A percentile compares a stretch with the other conserved stretches of the same genome.
Conservation (phyloP, 2,797 vertebrate genomes). For the Characodon lateralis region DNA sequence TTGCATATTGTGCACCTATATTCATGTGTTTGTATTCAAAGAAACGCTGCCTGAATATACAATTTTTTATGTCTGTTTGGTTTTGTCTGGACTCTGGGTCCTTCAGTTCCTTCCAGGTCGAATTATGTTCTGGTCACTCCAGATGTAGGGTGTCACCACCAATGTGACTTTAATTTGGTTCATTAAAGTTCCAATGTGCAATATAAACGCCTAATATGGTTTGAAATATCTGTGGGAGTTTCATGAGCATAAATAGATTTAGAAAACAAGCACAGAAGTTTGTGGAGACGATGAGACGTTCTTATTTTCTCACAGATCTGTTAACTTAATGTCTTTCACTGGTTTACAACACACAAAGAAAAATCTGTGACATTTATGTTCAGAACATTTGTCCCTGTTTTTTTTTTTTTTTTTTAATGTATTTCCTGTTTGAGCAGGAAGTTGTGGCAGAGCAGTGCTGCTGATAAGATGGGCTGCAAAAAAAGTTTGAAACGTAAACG, state of each 20-base stretch:
- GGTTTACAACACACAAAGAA: background rate
- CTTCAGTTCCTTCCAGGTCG: background rate
- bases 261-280: background rate
- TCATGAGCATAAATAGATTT: background rate
- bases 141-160: too few relatives aligned
- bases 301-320: too few relatives aligned
- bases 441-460: background rate
- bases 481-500: background rate
- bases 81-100: background rate
- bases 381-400: too few relatives aligned
- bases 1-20: too few relatives aligned
- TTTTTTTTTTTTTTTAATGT: too few relatives aligned
- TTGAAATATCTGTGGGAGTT: background rate
- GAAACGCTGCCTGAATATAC: too few relatives aligned
- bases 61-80: too few relatives aligned
- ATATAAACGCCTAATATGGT: background rate
- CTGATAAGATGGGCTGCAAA: background rate
- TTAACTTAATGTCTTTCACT: too few relatives aligned
- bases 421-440: conserved; percentile 20
- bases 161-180: background rate
- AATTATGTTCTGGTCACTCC: too few relatives aligned
- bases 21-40: too few relatives aligned
- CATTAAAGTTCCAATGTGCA: background rate
- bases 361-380: background rate
- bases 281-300: too few relatives aligned